These are phyloP conservation scores for Parelbella ahira DNA, from an alignment of 2,888 invertebrate species.

Conservation along the genomic window DNA sequence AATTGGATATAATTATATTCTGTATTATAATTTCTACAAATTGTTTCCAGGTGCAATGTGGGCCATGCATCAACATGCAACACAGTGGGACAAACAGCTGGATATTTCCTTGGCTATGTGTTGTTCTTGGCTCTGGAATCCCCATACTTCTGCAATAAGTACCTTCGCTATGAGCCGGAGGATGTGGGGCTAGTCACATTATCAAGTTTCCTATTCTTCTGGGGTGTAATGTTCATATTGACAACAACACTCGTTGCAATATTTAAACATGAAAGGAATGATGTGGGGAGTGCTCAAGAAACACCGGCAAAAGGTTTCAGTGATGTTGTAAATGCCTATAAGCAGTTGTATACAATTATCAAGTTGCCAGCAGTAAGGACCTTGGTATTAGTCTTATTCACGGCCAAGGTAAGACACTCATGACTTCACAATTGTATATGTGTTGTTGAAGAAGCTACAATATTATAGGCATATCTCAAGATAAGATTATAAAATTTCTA, in stretches of 20 bases:
- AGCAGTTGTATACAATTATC: conserved; percentile 89
- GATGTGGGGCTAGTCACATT: conserved; percentile 86
- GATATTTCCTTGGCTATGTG: conserved; percentile 97
- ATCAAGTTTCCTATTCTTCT: conserved; percentile 94
- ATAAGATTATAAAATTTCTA: no score
- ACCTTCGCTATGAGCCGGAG: conserved; percentile 86
- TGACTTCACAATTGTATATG: no score
- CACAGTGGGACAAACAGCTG: conserved; percentile 98
- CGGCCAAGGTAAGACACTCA: conserved; percentile 94
- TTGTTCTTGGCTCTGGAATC: conserved; percentile 98
- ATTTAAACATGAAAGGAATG: conserved; percentile 89
- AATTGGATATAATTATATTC: no score
- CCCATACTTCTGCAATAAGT: conserved; percentile 96
- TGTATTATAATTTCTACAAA: no score
- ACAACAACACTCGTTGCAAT: conserved; percentile 94
- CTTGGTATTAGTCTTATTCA: conserved; percentile 90
- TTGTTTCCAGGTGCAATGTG: conserved; percentile 91
- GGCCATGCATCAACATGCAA: conserved; percentile 99
- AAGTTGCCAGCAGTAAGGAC: conserved; percentile 90
- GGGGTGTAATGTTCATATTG: conserved; percentile 95
- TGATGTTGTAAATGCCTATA: conserved; percentile 86
- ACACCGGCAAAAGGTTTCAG: conserved; percentile 57
- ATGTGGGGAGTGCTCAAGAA: conserved; percentile 45
- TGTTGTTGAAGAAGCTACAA: neutral
- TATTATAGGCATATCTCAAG: no score